Percentiles rank a stretch among this genome's conserved stretches.
These are phyloP conservation scores for Athetis lepigone DNA, from an alignment of 2,888 invertebrate genomes.

Conservation along the genomic window DNA sequence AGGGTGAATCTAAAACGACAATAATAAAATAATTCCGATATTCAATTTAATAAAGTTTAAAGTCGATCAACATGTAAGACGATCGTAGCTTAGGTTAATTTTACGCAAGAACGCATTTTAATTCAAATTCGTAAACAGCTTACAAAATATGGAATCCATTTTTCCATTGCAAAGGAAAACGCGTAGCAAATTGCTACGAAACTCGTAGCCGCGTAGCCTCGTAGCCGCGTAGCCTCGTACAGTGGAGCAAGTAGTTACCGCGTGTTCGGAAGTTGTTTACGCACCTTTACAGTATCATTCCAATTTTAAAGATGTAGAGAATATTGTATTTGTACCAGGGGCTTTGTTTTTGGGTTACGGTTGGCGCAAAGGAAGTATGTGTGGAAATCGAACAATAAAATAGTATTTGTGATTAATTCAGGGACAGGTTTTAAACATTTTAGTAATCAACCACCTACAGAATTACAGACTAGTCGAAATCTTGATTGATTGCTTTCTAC, in stretches of 20 bases:
- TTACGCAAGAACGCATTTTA: neutral
- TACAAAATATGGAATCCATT: neutral
- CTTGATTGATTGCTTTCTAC: no score
- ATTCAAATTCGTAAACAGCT: neutral
- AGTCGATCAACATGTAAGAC: neutral
- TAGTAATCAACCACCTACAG: no score
- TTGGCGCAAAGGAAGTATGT: no score
- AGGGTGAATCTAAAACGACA: no score
- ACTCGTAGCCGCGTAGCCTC: constrained; percentile 31
- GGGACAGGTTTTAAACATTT: no score
- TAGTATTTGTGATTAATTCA: no score
- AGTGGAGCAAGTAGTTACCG: constrained; percentile 27
- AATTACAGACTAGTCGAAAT: no score
- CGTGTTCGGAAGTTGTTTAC: no score
- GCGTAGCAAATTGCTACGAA: constrained; percentile 44
- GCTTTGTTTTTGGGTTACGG: neutral
- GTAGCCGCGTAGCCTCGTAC: constrained; percentile 37
- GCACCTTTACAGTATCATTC: neutral
- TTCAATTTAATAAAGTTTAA: neutral
- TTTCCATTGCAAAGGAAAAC: constrained; percentile 19
- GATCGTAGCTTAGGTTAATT: neutral
- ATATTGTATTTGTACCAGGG: no score
- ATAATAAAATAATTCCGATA: no score
- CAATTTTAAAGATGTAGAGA: no score
- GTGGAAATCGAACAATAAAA: no score